Percentiles rank a stretch among this genome's conserved stretches.
phyloP scores from a whole-genome alignment of 2,797 vertebrate genomes.

The Podarcis siculus region DNA sequence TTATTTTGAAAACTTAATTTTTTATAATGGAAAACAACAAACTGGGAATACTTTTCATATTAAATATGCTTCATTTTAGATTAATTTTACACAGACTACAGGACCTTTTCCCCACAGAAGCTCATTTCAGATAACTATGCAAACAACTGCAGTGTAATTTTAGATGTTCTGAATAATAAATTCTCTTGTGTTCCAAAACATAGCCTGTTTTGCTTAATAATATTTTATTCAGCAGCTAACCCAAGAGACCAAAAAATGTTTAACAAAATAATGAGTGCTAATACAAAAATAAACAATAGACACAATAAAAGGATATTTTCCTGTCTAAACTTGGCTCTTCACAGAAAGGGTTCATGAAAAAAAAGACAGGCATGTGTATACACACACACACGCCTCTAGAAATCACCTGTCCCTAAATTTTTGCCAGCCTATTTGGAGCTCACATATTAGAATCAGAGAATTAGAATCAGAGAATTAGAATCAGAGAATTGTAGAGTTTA shows the following conservation, averaged over 20 bases:
- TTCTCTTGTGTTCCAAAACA: constrained; percentile 27
- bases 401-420: not conserved
- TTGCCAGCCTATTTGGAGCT: too few relatives aligned
- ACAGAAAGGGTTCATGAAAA: not conserved
- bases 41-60: constrained; percentile 6
- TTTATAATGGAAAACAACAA: not conserved
- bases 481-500: not conserved
- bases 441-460: too few relatives aligned
- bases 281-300: constrained; percentile 8
- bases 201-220: constrained; percentile 9
- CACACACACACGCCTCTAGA: not conserved
- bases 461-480: too few relatives aligned
- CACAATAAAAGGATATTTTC: constrained; percentile 3
- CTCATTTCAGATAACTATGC: constrained; percentile 23
- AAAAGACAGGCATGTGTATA: too few relatives aligned
- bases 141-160: constrained; percentile 20
- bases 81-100: constrained; percentile 18
- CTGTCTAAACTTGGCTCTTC: not conserved
- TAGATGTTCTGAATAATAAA: constrained; percentile 17
- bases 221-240: constrained; percentile 28
- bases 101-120: not conserved
- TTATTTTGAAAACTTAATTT: not conserved
- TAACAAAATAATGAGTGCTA: constrained; percentile 1
- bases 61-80: constrained; percentile 25
- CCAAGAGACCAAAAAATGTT: constrained; percentile 7